Percentiles rank a stretch among this genome's conserved stretches.
These are phyloP conservation scores for Liposcelis brunnea DNA, from an alignment of 2,888 invertebrate genomes.

Conservation along the genomic window DNA sequence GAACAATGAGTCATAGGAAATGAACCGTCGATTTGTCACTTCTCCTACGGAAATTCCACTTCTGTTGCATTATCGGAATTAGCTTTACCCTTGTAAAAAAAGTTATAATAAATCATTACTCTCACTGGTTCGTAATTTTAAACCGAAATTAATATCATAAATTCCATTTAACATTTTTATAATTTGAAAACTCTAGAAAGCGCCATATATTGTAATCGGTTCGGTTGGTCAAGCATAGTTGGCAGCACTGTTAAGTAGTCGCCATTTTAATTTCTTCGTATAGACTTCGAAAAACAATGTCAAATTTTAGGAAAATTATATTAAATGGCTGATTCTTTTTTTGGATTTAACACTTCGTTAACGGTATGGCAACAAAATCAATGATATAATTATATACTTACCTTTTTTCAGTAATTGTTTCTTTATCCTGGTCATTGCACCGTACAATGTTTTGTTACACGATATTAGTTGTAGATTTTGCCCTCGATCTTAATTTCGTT, in stretches of 20 bases:
- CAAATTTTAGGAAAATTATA: neutral
- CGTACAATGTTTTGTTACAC: too few species aligned
- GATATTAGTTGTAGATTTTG: too few species aligned
- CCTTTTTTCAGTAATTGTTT: neutral
- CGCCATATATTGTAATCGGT: neutral
- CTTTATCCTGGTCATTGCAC: too few species aligned
- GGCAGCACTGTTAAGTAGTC: neutral
- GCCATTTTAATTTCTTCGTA: slow-evolving; percentile 3
- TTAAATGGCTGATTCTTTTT: slow-evolving; percentile 9
- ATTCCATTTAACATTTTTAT: neutral
- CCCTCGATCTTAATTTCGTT: too few species aligned
- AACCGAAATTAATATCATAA: neutral
- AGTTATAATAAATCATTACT: too few species aligned
- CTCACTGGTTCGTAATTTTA: neutral
- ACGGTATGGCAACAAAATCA: neutral
- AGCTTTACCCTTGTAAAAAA: too few species aligned
- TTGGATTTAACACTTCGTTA: slow-evolving; percentile 3
- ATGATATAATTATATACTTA: neutral
- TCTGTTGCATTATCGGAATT: too few species aligned
- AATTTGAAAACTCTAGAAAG: too few species aligned
- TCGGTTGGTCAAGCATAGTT: neutral
- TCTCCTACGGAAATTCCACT: too few species aligned
- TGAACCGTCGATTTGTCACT: too few species aligned
- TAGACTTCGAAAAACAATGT: slow-evolving; percentile 2
- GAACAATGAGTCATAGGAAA: too few species aligned